A percentile compares a stretch with the other conserved stretches of the same genome.
Conservation (phyloP, 1,140 invertebrate species). For the silkworm (Bombyx mori) region ASM3026992v2 NC_085118.1:11679501-11680000, state of each 20-base stretch:
- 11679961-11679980: constrained; percentile 43
- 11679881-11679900: constrained; percentile 33
- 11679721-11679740: constrained; percentile 35
- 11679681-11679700: constrained; percentile 57
- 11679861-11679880: constrained; percentile 43
- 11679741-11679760: constrained; percentile 32
- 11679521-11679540: constrained; percentile 22
- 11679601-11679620: constrained; percentile 52
- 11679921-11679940: constrained; percentile 43
- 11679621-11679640: constrained; percentile 32
- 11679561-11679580: constrained; percentile 34
- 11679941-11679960: constrained; percentile 46
- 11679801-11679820: constrained; percentile 50
- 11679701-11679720: constrained; percentile 52
- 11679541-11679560: constrained; percentile 41
- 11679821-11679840: constrained; percentile 34
- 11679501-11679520: constrained; percentile 36
- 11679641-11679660: constrained; percentile 19
- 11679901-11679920: constrained; percentile 44
- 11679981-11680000: constrained; percentile 52
- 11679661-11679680: constrained; percentile 34
- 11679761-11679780: constrained; percentile 43
- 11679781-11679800: constrained; percentile 38
- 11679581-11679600: constrained; percentile 18
- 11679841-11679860: constrained; percentile 25